phyloP scores from a whole-genome alignment of 2,888 invertebrate genomes.

The Megastigmus dorsalis region DNA sequence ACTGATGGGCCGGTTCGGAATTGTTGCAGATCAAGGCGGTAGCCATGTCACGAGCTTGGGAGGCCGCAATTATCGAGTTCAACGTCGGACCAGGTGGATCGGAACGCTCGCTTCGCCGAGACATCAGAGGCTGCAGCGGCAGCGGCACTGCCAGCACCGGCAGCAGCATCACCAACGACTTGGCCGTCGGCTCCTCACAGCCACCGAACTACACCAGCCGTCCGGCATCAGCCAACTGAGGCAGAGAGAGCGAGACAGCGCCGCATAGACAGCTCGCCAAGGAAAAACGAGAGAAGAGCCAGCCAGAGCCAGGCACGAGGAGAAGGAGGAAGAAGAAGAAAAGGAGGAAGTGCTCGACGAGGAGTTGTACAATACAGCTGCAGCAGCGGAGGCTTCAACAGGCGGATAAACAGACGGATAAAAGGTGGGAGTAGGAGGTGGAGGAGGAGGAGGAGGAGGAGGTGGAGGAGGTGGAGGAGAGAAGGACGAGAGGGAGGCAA shows the following conservation, averaged over 20 bases:
- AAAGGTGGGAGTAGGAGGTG: slow-evolving; percentile 6
- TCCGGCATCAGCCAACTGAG: too few species aligned
- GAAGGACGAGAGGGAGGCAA: background rate
- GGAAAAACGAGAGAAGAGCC: background rate
- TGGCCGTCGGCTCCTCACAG: too few species aligned
- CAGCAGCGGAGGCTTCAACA: too few species aligned
- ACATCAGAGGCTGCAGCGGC: background rate
- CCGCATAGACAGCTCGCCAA: background rate
- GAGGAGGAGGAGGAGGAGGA: slow-evolving; percentile 19
- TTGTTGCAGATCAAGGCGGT: slow-evolving; percentile 61
- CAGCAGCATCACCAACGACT: too few species aligned
- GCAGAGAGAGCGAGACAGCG: too few species aligned
- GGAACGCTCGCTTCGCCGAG: slow-evolving; percentile 45
- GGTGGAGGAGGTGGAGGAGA: slow-evolving; percentile 40
- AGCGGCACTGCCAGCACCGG: background rate
- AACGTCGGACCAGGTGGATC: slow-evolving; percentile 66
- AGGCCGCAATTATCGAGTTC: slow-evolving; percentile 64
- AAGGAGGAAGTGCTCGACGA: too few species aligned
- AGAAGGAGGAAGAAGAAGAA: background rate
- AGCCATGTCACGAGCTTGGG: slow-evolving; percentile 68
- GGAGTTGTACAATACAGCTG: too few species aligned
- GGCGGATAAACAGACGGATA: too few species aligned
- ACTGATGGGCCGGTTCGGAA: too few species aligned
- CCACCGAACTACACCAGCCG: too few species aligned
- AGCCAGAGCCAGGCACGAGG: background rate